Conservation (phyloP, 2,797 vertebrate genomes). For the Borostomias antarcticus region DNA sequence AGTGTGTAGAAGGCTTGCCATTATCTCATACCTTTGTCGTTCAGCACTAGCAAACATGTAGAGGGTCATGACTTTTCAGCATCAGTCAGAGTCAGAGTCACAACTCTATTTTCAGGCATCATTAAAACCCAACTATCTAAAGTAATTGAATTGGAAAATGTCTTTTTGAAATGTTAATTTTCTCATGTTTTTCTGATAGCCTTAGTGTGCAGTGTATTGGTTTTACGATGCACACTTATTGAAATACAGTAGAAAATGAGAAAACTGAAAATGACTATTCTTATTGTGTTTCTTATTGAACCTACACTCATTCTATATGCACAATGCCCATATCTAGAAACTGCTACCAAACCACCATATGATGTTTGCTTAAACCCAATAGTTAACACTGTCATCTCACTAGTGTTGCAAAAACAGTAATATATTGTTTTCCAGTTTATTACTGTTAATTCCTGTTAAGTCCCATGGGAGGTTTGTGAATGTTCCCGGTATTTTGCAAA, state of each 20-base stretch:
- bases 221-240: not conserved
- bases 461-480: too few relatives aligned
- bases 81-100: slow-evolving; percentile 2
- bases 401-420: too few relatives aligned
- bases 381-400: too few relatives aligned
- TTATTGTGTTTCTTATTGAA: not conserved
- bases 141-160: slow-evolving; percentile 29
- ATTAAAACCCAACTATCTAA: slow-evolving; percentile 22
- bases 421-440: too few relatives aligned
- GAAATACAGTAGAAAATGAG: not conserved
- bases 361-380: too few relatives aligned
- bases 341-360: not conserved
- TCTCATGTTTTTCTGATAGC: not conserved
- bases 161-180: slow-evolving; percentile 19
- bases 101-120: slow-evolving; percentile 27
- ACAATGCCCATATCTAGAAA: too few relatives aligned
- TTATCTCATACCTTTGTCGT: not conserved
- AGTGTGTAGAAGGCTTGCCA: slow-evolving; percentile 37
- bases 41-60: not conserved
- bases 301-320: not conserved
- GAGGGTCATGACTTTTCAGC: not conserved
- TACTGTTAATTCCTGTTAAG: too few relatives aligned
- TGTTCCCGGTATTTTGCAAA: too few relatives aligned
- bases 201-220: not conserved
- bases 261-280: not conserved